phyloP scores from a whole-genome alignment of 2,113 vertebrate genomes.

The Misgurnus anguillicaudatus region DNA sequence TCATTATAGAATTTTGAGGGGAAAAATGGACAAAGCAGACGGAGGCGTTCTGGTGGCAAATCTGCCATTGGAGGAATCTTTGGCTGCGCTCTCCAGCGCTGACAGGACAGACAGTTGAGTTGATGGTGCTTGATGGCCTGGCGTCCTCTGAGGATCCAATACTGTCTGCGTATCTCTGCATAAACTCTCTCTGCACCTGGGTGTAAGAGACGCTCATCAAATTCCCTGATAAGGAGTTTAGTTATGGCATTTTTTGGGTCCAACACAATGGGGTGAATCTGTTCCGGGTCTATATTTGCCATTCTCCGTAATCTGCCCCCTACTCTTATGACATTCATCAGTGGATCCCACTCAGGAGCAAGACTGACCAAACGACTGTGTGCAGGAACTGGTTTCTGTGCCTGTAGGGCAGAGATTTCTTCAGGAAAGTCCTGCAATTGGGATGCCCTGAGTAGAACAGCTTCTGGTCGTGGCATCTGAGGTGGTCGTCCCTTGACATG shows the following conservation, averaged over 20 bases:
- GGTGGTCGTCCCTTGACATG: neutral
- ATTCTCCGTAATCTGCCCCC: neutral
- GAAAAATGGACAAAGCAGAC: neutral
- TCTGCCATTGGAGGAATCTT: constrained; percentile 8
- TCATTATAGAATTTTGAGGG: too few relatives aligned
- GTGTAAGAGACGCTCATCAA: neutral
- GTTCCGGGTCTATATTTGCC: neutral
- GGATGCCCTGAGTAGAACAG: neutral
- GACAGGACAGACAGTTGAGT: neutral
- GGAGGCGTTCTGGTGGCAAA: neutral
- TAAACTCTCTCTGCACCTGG: neutral
- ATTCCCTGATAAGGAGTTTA: neutral
- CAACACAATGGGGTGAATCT: neutral
- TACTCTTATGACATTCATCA: neutral
- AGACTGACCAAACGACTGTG: neutral
- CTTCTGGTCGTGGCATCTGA: neutral
- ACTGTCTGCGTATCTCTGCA: neutral
- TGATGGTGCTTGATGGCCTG: too few relatives aligned
- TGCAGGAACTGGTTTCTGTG: neutral
- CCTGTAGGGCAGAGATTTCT: neutral
- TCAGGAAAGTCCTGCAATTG: neutral
- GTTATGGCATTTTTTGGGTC: neutral
- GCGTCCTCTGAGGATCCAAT: neutral
- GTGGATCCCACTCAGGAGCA: neutral
- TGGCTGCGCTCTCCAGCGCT: neutral